phyloP scores from a whole-genome alignment of 2,888 invertebrate genomes.

The Oscheius sp. region DNA sequence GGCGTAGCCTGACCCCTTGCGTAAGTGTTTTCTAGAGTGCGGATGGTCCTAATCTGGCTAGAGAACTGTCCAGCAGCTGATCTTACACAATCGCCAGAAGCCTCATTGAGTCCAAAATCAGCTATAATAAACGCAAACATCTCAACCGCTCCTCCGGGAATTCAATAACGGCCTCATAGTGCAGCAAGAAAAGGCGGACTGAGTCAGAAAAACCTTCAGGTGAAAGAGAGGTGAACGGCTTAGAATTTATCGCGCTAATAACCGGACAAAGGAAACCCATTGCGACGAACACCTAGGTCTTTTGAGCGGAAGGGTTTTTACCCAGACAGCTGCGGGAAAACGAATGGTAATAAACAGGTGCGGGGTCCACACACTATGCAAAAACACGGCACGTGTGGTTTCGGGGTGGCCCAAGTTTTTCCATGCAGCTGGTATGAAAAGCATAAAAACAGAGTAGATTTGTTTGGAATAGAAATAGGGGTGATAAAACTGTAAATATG shows the following conservation, averaged over 20 bases:
- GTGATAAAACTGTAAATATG: background rate
- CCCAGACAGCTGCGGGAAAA: background rate
- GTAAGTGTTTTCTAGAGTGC: conserved; percentile 22
- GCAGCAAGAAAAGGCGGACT: background rate
- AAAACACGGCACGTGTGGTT: background rate
- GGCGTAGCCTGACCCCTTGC: conserved; percentile 19
- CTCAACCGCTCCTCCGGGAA: conserved; percentile 19
- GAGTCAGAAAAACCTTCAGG: conserved; percentile 16
- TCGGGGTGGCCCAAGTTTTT: too few species aligned
- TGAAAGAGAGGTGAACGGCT: background rate
- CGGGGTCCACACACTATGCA: background rate
- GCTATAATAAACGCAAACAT: conserved; percentile 5
- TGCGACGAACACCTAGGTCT: background rate
- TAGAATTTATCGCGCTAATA: background rate
- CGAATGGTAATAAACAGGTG: conserved; percentile 1
- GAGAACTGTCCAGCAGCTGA: background rate
- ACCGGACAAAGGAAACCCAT: background rate
- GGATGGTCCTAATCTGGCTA: background rate
- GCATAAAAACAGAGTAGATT: background rate
- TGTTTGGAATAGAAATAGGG: background rate
- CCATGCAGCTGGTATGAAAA: too few species aligned
- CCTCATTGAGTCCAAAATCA: background rate
- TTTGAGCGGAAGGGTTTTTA: conserved; percentile 1
- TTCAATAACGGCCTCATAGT: conserved; percentile 3
- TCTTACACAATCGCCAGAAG: background rate